Percentiles rank a stretch among this genome's conserved stretches.
Conservation (phyloP, 2,113 vertebrate genomes). For the Hepsetus odoe region DNA sequence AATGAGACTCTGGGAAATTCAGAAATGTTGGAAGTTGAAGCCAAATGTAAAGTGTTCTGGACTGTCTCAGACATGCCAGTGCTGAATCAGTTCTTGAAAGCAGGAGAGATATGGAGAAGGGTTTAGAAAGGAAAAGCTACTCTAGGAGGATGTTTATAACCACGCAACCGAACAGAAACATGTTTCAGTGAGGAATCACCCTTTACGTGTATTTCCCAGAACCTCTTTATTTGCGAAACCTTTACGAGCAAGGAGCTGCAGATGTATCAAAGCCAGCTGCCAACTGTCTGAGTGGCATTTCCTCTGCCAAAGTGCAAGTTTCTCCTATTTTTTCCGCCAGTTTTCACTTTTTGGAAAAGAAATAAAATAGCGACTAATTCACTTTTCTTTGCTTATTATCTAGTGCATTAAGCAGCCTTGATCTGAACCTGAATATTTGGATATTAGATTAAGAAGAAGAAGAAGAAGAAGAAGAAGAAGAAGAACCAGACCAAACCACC, state of each 20-base stretch:
- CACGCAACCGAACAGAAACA: conserved; percentile 41
- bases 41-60: conserved; percentile 16
- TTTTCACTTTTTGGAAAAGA: too few relatives aligned
- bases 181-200: conserved; percentile 60
- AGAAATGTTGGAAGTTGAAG: background rate
- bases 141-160: conserved; percentile 36
- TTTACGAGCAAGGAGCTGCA: conserved; percentile 71
- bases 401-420: too few relatives aligned
- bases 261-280: conserved; percentile 71
- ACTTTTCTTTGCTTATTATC: too few relatives aligned
- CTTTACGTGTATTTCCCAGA: conserved; percentile 49
- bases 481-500: too few relatives aligned
- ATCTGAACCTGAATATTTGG: too few relatives aligned
- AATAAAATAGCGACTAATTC: too few relatives aligned
- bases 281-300: conserved; percentile 62
- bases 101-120: conserved; percentile 26
- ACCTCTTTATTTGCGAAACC: conserved; percentile 55
- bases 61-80: background rate
- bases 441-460: too few relatives aligned
- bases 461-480: too few relatives aligned
- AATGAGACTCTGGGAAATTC: background rate
- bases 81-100: conserved; percentile 1
- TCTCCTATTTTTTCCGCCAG: conserved; percentile 45
- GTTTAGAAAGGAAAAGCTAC: conserved; percentile 22
- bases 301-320: conserved; percentile 51